Base-by-base conservation (phyloP, 2,888 invertebrate genomes). In the Mimachlamys varia region DNA sequence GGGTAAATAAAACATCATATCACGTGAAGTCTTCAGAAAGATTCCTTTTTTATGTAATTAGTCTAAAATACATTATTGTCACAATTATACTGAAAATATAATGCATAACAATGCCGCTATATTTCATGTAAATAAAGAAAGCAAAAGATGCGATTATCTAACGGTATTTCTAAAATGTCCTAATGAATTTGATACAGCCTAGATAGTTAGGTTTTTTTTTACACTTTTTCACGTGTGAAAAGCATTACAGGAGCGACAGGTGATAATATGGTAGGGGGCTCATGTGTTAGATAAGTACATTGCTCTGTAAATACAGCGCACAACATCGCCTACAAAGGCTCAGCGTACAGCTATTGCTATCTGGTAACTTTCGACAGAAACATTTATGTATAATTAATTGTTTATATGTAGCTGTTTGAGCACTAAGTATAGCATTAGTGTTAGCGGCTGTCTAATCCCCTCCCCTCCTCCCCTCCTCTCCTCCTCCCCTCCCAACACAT, bases 351-450 rank as follows among this genome's bases (percentile, higher is more conserved):
- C 12, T 33, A 76, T 33, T 12, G 33, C 27, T 76, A 76, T 76
- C 76, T 22, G 76, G 76, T 76, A 76, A 76, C 76, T 27, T 12
- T 76, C 76, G 10, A 33, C 33, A 76, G 76, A 76, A 76, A 76
- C 76, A 76, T 76, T 27, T 27, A 76, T 76, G 62, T 76, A 76
- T 76, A 76, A 76, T 76, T 76, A 76, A 76, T 76, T 76, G 33
- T 76, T 76, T 76, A 76, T 76, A 33, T 76, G 76, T 76, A 76
- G 76, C 76, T 33, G 76, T 76, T 76, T 19, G 76, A 33, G 76
- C 76, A 76, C 76, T 76, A 76, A 7, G 27, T 33, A 27, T 76
- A 22, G 44, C 76, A 76, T 76, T 76, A 76, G 76, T 76, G 76
- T 33, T 76, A 33, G 76, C 76, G 76, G 19, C 76, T 76, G 76